A percentile compares a stretch with the other conserved stretches of the same genome.
phyloP scores from a whole-genome alignment of 2,888 invertebrate genomes.

The Plebejus argus region DNA sequence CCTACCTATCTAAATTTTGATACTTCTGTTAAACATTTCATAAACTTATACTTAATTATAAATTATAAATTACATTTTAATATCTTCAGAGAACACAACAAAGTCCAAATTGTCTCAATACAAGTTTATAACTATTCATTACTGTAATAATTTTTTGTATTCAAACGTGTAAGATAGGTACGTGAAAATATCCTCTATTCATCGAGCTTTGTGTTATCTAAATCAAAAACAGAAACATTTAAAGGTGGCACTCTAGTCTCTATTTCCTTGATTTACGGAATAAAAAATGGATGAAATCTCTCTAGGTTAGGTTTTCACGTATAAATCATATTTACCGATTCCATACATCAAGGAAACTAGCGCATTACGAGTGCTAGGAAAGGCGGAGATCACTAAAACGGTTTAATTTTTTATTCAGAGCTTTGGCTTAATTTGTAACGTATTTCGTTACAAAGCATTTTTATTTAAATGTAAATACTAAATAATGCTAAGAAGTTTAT shows the following conservation, averaged over 20 bases:
- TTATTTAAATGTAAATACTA: not conserved
- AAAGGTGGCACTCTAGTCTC: not conserved
- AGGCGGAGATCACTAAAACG: slow-evolving; percentile 13
- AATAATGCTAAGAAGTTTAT: too few species aligned
- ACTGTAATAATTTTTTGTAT: too few species aligned
- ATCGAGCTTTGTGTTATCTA: too few species aligned
- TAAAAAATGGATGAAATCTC: not conserved
- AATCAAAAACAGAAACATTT: not conserved
- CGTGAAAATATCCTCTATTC: too few species aligned
- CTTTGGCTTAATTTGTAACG: not conserved
- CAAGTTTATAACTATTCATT: too few species aligned
- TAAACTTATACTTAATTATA: too few species aligned
- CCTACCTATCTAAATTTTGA: too few species aligned
- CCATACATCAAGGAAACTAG: slow-evolving; percentile 9
- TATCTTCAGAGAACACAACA: too few species aligned
- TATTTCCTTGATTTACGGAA: not conserved
- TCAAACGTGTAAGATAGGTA: too few species aligned
- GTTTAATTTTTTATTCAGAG: not conserved
- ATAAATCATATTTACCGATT: slow-evolving; percentile 17
- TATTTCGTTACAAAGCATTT: not conserved
- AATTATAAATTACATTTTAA: too few species aligned
- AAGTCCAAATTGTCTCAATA: too few species aligned
- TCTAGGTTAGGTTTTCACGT: not conserved
- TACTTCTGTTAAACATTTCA: too few species aligned
- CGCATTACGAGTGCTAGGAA: slow-evolving; percentile 12